Base-by-base conservation (phyloP, 1,140 invertebrate genomes). In the Phymastichus coffea region DNA sequence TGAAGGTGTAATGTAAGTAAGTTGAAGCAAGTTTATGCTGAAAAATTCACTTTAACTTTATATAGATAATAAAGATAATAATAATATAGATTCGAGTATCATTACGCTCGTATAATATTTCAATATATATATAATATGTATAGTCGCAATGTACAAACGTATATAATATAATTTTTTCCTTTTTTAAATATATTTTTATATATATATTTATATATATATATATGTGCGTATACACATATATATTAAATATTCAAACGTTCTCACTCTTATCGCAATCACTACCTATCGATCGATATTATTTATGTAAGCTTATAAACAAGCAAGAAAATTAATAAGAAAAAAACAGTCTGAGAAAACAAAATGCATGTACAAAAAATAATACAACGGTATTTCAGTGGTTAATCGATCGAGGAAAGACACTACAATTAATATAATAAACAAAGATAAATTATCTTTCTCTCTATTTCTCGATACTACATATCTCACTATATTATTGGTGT, bases 231-330 rank as follows among this genome's bases (percentile, higher is more conserved):
- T 69, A 61, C 68, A 63, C 68, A 66, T 66, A 68, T 70, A 76
- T 74, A 76, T 74, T 72, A 70, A 61, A 73, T 70, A 72, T 70
- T 69, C 63, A 72, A 73, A 72, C 66, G 67, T 67, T 77, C 72
- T 77, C 74, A 74, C 72, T 77, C 74, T 69, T 74, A 70, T 76
- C 52, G 59, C 66, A 70, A 77, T 75, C 75, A 74, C 71, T 75
- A 75, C 71, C 66, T 65, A 71, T 70, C 65, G 65, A 65, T 63
- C 63, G 55, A 40, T 38, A 57, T 71, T 33, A 37, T 53, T 59
- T 14, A 59, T 53, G 44, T 52, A 59, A 66, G 63, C 44, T 64
- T 67, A 67, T 56, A 60, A 67, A 68, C 57, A 57, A 64, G 63
- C 58, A 57, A 41, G 20, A 62, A 28, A 35, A 47, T 35, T 19